Evolutionary conservation across 2,888 invertebrate genomes (phyloP).

Genomic region (Oscheius sp.): DNA sequence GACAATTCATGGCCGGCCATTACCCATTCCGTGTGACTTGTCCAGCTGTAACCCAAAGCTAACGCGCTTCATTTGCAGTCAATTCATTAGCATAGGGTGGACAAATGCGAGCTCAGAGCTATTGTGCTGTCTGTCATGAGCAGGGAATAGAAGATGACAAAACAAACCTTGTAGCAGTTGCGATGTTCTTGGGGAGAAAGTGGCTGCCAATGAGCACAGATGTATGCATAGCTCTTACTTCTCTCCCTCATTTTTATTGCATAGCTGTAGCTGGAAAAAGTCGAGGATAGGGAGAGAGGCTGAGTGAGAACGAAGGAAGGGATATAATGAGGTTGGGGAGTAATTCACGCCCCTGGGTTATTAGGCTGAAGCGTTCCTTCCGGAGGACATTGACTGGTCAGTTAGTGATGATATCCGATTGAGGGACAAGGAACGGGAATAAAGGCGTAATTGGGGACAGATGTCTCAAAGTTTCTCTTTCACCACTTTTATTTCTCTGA

Average conservation of each 20-base stretch:
- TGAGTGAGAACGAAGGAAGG: neutral
- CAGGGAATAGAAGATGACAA: neutral
- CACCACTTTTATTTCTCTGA: neutral
- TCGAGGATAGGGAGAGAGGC: neutral
- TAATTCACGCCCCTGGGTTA: neutral
- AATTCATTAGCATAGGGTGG: constrained; percentile 22
- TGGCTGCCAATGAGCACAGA: constrained; percentile 21
- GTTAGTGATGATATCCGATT: neutral
- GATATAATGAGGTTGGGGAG: neutral
- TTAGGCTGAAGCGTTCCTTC: neutral
- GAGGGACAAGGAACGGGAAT: neutral
- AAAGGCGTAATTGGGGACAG: neutral
- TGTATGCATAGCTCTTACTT: constrained; percentile 24
- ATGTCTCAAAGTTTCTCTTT: neutral
- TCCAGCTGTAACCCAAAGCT: neutral
- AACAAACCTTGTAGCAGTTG: constrained; percentile 7
- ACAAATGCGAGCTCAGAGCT: neutral
- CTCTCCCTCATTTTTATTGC: constrained; percentile 12
- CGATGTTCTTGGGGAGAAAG: constrained; percentile 18
- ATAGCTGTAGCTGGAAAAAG: neutral
- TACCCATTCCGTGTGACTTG: neutral
- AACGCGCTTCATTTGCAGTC: constrained; percentile 20
- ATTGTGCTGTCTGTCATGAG: neutral
- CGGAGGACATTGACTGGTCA: too few relatives aligned
- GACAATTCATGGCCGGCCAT: neutral